These are phyloP conservation scores for Heterodera filipjevi DNA, from an alignment of 2,888 invertebrate genomes.

Conservation along the genomic window DNA sequence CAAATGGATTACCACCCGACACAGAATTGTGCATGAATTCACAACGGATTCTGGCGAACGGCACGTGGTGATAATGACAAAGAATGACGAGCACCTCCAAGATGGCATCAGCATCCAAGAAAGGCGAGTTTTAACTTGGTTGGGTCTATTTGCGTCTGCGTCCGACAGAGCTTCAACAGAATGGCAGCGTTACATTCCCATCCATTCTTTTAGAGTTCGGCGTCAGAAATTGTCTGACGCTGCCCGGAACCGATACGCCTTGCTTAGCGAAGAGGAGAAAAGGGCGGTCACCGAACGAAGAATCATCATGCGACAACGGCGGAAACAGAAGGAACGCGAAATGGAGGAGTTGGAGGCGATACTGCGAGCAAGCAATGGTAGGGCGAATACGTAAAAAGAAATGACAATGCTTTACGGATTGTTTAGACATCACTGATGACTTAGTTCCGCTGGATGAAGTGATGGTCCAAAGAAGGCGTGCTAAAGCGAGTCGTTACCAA, in stretches of 20 bases:
- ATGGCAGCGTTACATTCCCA: no score
- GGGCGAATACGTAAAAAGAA: constrained; percentile 29
- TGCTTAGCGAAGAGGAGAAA: constrained; percentile 58
- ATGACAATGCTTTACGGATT: constrained; percentile 28
- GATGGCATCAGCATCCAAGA: constrained; percentile 17
- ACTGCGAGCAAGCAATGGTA: constrained; percentile 57
- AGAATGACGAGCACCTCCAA: background rate
- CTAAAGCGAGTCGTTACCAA: constrained; percentile 46
- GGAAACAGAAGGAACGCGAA: constrained; percentile 62
- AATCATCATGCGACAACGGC: constrained; percentile 62
- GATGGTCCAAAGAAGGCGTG: constrained; percentile 32
- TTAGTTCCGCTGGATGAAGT: constrained; percentile 20
- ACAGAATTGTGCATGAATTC: constrained; percentile 27
- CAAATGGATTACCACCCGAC: background rate
- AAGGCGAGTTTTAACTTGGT: constrained; percentile 6
- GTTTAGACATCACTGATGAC: constrained; percentile 25
- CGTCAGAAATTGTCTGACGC: constrained; percentile 57
- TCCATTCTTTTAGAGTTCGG: constrained; percentile 29
- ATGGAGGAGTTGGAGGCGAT: constrained; percentile 62
- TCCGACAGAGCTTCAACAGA: no score
- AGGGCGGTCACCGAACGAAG: constrained; percentile 60
- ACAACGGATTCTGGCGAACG: constrained; percentile 21
- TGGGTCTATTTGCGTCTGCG: background rate
- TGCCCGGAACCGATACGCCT: constrained; percentile 59
- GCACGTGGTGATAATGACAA: constrained; percentile 27